Evolutionary conservation across 2,888 invertebrate species (phyloP).

Genomic region (Mythimna lalbum): DNA sequence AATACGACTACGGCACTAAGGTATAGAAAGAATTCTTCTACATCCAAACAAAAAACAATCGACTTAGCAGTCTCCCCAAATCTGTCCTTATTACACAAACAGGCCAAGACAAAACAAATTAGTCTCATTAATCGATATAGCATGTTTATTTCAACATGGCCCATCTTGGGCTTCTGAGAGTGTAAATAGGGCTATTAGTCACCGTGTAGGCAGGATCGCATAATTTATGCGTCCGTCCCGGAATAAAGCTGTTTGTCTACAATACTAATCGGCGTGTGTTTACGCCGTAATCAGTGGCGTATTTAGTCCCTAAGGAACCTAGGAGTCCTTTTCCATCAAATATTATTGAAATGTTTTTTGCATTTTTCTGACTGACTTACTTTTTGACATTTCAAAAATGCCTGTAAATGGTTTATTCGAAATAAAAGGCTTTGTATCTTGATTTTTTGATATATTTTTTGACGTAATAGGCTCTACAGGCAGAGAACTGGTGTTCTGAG

Average conservation of each 20-base stretch:
- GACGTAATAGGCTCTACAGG: too few relatives aligned
- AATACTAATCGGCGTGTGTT: constrained; percentile 27
- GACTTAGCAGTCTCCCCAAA: not conserved
- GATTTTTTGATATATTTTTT: too few relatives aligned
- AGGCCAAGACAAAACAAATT: constrained; percentile 32
- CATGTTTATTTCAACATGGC: constrained; percentile 41
- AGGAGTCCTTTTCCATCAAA: too few relatives aligned
- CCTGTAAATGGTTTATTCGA: too few relatives aligned
- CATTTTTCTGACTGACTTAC: too few relatives aligned
- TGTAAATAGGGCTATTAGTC: constrained; percentile 65
- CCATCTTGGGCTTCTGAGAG: constrained; percentile 30
- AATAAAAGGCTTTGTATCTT: too few relatives aligned
- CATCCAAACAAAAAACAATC: not conserved
- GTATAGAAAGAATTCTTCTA: not conserved
- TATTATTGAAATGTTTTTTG: too few relatives aligned
- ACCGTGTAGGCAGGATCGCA: constrained; percentile 25
- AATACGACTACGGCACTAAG: too few relatives aligned
- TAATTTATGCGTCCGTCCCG: constrained; percentile 47
- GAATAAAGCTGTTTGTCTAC: constrained; percentile 32
- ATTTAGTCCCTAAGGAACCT: not conserved
- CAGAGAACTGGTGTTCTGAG: too few relatives aligned
- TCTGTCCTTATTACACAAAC: constrained; percentile 10
- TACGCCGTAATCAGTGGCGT: constrained; percentile 1
- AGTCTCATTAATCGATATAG: constrained; percentile 42
- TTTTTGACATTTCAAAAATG: too few relatives aligned